A percentile compares a stretch with the other conserved stretches of the same genome.
These are phyloP conservation scores for Pycnonotus jocosus DNA, from an alignment of 2,113 vertebrate genomes.

Conservation along the genomic window DNA sequence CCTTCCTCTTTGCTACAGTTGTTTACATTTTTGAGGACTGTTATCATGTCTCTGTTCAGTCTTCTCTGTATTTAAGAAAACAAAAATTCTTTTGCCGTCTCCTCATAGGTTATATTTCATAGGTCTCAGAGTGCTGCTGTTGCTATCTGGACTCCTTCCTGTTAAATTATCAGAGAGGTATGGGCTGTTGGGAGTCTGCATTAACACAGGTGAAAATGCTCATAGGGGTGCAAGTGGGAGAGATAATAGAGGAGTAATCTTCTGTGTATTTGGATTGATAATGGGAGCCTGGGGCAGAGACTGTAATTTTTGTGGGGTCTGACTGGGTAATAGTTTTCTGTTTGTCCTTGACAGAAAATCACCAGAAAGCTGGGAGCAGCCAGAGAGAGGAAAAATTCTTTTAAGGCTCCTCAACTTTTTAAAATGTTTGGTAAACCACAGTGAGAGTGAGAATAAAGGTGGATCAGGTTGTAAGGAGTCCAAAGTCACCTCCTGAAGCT, in stretches of 20 bases:
- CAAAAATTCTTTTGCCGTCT: slow-evolving; percentile 11
- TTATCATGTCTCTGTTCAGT: slow-evolving; percentile 47
- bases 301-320: background rate
- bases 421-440: background rate
- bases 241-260: background rate
- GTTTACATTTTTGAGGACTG: slow-evolving; percentile 61
- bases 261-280: background rate
- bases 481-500: background rate
- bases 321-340: background rate
- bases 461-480: background rate
- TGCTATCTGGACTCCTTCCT: background rate
- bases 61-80: slow-evolving; percentile 25
- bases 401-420: background rate
- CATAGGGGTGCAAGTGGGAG: background rate
- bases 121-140: background rate
- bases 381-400: background rate
- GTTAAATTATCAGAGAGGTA: background rate
- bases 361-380: background rate
- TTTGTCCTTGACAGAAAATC: slow-evolving; percentile 28
- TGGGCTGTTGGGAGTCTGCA: background rate
- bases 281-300: background rate
- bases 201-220: background rate
- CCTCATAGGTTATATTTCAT: slow-evolving; percentile 28
- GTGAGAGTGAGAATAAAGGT: background rate
- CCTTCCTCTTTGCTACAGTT: slow-evolving; percentile 32